Evolutionary conservation across 2,113 vertebrate species (phyloP).

Genomic region (Pseudorhombus dupliciocellatus): DNA sequence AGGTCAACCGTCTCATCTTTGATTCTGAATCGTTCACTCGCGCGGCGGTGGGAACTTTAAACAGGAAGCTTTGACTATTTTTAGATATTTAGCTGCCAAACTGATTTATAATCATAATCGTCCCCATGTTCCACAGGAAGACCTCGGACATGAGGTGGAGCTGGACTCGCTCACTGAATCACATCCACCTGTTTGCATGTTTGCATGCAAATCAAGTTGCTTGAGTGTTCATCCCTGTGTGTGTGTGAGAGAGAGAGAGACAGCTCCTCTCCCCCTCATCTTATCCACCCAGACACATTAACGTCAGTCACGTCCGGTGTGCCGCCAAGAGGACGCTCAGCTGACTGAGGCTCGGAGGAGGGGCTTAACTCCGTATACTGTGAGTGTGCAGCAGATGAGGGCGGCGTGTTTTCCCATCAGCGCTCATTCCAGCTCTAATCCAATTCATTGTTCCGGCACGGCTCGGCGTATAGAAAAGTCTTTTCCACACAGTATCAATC

Average conservation of each 20-base stretch:
- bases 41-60: background rate
- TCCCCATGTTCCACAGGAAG: constrained; percentile 16
- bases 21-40: background rate
- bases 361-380: constrained; percentile 24
- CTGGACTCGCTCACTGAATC: constrained; percentile 49
- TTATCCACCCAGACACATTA: constrained; percentile 16
- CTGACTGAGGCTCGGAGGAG: background rate
- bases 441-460: constrained; percentile 33
- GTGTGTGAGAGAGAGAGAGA: constrained; percentile 5
- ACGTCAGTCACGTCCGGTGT: background rate
- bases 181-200: constrained; percentile 61
- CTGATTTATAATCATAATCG: background rate
- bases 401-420: constrained; percentile 21
- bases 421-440: constrained; percentile 46
- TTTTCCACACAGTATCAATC: constrained; percentile 58
- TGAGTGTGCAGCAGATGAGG: constrained; percentile 2
- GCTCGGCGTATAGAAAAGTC: constrained; percentile 38
- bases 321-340: background rate
- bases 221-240: constrained; percentile 15
- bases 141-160: constrained; percentile 54
- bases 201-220: constrained; percentile 65
- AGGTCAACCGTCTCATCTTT: background rate
- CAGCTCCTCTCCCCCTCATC: constrained; percentile 7
- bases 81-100: background rate
- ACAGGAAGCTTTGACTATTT: background rate